Percentiles rank a stretch among this genome's conserved stretches.
These are phyloP conservation scores for Dicrurus megarhynchus DNA, from an alignment of 2,113 vertebrate genomes.

Conservation along the genomic window DNA sequence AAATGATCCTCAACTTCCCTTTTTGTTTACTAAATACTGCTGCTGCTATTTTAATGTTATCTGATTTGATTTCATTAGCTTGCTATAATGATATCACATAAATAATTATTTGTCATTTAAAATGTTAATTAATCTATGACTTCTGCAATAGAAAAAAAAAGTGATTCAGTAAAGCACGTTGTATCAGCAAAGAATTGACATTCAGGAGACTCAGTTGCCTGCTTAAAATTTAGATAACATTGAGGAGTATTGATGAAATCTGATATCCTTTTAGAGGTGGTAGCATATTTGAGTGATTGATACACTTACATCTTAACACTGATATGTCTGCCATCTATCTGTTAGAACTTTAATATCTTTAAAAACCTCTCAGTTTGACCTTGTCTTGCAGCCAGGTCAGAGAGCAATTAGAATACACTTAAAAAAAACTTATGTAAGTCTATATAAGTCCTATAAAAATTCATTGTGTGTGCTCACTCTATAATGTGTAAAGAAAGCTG, in stretches of 20 bases:
- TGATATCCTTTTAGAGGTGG: neutral
- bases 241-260: neutral
- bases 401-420: neutral
- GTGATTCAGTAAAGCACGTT: neutral
- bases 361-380: neutral
- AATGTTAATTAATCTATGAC: neutral
- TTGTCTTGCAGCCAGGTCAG: neutral
- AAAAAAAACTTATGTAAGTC: neutral
- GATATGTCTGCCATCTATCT: neutral
- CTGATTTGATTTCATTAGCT: neutral
- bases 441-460: neutral
- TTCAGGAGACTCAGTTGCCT: neutral
- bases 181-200: neutral
- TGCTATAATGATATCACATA: neutral
- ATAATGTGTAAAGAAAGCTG: neutral
- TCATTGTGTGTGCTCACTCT: accelerated
- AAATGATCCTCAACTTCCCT: neutral
- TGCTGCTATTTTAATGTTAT: neutral
- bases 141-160: neutral
- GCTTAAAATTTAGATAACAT: neutral
- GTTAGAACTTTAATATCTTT: neutral
- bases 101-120: neutral
- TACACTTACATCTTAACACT: neutral
- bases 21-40: neutral
- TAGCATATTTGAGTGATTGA: neutral